phyloP scores from a whole-genome alignment of 2,113 vertebrate genomes.

The Zosterops hypoxanthus region DNA sequence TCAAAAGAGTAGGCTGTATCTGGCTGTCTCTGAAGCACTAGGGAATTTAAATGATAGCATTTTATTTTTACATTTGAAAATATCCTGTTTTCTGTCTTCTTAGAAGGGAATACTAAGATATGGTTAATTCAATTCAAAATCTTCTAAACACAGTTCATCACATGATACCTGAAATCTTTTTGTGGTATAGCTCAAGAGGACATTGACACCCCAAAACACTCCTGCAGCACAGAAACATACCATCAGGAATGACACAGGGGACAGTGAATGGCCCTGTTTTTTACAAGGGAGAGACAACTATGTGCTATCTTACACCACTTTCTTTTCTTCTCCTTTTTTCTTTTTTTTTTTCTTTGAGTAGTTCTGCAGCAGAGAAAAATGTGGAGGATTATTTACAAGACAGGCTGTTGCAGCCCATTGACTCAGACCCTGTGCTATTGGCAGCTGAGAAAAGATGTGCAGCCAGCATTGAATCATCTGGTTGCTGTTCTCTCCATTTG shows the following conservation, averaged over 20 bases:
- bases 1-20: neutral
- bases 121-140: neutral
- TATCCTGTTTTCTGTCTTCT: neutral
- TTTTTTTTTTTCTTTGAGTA: neutral
- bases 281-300: neutral
- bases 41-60: neutral
- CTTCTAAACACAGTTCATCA: neutral
- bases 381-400: constrained; percentile 25
- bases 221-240: neutral
- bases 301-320: neutral
- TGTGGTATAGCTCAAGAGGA: neutral
- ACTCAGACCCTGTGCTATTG: constrained; percentile 19
- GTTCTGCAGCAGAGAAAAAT: neutral
- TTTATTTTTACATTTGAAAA: neutral
- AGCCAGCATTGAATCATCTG: constrained; percentile 52
- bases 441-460: constrained; percentile 27
- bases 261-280: neutral
- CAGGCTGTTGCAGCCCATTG: neutral
- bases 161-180: neutral
- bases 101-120: neutral
- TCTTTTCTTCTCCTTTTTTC: neutral
- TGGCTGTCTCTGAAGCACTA: neutral
- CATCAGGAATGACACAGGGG: neutral
- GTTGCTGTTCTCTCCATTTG: constrained; percentile 11
- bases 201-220: neutral